phyloP scores from a whole-genome alignment of 2,113 vertebrate species.

The Natator depressus region DNA sequence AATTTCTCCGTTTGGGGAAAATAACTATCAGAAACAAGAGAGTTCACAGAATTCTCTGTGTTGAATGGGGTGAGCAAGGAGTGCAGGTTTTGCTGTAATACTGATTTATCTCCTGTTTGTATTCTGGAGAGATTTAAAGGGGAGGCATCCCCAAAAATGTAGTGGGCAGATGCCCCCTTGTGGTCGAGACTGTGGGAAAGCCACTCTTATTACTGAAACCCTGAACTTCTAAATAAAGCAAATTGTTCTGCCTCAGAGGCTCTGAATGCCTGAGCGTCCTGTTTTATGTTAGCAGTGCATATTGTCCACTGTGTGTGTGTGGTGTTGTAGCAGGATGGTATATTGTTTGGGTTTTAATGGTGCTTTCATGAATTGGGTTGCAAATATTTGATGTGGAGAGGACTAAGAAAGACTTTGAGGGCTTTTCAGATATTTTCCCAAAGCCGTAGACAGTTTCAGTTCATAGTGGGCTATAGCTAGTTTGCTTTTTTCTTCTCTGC shows the following conservation, averaged over 20 bases:
- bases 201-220: background rate
- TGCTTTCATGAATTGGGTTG: background rate
- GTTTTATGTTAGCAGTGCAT: background rate
- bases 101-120: background rate
- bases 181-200: background rate
- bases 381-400: background rate
- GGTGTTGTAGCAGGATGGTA: background rate
- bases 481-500: background rate
- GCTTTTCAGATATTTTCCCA: background rate
- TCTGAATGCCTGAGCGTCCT: background rate
- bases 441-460: background rate
- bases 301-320: background rate
- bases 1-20: background rate
- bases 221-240: background rate
- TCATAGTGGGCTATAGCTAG: accelerated
- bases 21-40: background rate
- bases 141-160: background rate
- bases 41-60: background rate
- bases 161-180: background rate
- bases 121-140: background rate
- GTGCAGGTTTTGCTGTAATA: background rate
- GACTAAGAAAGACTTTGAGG: background rate
- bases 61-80: background rate
- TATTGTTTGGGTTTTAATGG: background rate
- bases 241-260: background rate